Evolutionary conservation across 2,797 vertebrate genomes (phyloP).

Genomic region (Phalloptychus januarius): DNA sequence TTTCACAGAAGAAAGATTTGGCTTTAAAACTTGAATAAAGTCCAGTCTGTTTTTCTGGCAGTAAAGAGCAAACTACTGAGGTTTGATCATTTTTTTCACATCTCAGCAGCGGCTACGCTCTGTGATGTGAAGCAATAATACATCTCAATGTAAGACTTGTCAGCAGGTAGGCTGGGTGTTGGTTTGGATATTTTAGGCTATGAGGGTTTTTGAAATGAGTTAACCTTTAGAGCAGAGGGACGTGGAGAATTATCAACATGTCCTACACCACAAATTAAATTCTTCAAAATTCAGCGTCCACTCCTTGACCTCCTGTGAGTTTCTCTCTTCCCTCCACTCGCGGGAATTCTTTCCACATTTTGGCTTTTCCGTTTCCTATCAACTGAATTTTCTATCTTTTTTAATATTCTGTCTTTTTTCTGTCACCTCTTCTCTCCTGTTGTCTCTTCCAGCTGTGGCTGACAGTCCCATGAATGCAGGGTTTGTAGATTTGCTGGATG

Average conservation of each 20-base stretch:
- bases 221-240: constrained; percentile 20
- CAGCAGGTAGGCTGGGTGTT: background rate
- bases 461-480: constrained; percentile 35
- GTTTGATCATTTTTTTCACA: background rate
- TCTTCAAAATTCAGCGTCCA: constrained; percentile 14
- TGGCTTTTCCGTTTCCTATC: constrained; percentile 8
- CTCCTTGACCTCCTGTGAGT: constrained; percentile 23
- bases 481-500: constrained; percentile 15
- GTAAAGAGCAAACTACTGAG: background rate
- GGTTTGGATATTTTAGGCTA: constrained; percentile 17
- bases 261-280: constrained; percentile 44
- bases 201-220: constrained; percentile 17
- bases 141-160: background rate
- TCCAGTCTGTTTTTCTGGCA: background rate
- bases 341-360: constrained; percentile 27
- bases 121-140: background rate
- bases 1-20: background rate
- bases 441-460: constrained; percentile 36
- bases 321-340: background rate
- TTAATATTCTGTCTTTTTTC: constrained; percentile 24
- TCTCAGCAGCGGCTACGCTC: background rate
- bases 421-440: constrained; percentile 30
- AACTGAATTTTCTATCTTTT: constrained; percentile 3
- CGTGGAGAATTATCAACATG: constrained; percentile 23
- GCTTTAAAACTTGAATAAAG: background rate